Conservation (phyloP, 2,113 vertebrate genomes). For the Equus przewalskii region DNA sequence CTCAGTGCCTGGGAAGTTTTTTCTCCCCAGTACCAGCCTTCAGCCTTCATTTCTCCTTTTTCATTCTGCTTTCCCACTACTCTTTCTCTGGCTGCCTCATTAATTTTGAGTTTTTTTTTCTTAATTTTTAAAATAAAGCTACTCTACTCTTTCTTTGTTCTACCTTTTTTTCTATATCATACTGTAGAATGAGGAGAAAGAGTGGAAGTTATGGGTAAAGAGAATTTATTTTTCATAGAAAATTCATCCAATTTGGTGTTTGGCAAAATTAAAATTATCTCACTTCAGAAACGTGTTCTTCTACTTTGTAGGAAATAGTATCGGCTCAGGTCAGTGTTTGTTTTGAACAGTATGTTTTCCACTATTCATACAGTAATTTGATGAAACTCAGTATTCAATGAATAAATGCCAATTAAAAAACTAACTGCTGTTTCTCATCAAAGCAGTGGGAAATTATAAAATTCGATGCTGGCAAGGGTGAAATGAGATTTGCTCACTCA, state of each 20-base stretch:
- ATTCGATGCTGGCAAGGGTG: neutral
- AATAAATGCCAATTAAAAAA: conserved; percentile 12
- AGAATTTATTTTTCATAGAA: neutral
- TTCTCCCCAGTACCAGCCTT: neutral
- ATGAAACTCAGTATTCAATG: neutral
- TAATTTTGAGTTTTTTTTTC: neutral
- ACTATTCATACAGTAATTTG: neutral
- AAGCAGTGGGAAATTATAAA: neutral
- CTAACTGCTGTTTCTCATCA: neutral
- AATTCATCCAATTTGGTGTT: neutral
- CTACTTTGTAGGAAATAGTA: neutral
- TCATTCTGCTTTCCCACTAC: neutral
- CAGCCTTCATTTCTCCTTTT: neutral
- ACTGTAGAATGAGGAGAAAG: neutral
- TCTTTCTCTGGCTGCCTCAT: neutral
- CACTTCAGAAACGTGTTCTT: neutral
- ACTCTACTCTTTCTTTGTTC: neutral
- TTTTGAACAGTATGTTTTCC: neutral
- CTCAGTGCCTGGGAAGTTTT: neutral
- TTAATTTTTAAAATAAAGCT: neutral
- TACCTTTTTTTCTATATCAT: neutral
- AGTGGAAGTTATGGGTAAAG: neutral
- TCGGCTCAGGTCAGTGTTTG: neutral
- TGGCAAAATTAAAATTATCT: neutral
- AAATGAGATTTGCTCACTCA: neutral